phyloP scores from a whole-genome alignment of 2,113 vertebrate species.

The Otus sunia region DNA sequence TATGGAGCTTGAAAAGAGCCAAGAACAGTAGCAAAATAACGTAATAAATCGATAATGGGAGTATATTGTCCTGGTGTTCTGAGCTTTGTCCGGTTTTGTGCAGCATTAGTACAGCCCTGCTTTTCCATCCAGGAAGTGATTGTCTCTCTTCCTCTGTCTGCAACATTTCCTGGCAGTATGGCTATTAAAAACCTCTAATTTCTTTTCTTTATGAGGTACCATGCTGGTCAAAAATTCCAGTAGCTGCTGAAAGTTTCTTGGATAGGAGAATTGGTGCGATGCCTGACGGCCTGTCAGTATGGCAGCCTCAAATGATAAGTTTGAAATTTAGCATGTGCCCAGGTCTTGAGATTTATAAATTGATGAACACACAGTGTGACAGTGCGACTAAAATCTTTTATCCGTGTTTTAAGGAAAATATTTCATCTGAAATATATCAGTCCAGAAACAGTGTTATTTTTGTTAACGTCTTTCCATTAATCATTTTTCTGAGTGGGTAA shows the following conservation, averaged over 20 bases:
- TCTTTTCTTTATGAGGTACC: slow-evolving; percentile 4
- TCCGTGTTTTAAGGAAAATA: not conserved
- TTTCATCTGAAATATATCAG: not conserved
- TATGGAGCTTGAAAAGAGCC: not conserved
- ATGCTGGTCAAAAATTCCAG: not conserved
- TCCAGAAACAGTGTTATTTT: not conserved
- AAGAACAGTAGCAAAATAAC: not conserved
- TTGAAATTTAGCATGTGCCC: not conserved
- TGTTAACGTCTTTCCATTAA: not conserved
- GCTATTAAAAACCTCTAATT: not conserved
- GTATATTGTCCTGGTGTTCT: not conserved
- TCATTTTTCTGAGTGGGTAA: not conserved
- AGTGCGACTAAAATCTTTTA: not conserved
- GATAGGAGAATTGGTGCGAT: not conserved
- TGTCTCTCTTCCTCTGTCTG: not conserved
- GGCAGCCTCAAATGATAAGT: not conserved
- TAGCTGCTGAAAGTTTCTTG: slow-evolving; percentile 8
- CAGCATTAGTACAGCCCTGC: not conserved
- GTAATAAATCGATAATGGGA: not conserved
- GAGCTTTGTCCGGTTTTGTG: not conserved
- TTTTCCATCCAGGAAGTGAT: not conserved
- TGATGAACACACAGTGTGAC: not conserved
- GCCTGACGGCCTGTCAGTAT: not conserved
- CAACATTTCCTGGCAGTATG: not conserved
- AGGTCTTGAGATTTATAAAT: not conserved